Percentiles rank a stretch among this genome's conserved stretches.
These are phyloP conservation scores for Penaeus indicus DNA, from an alignment of 1,140 invertebrate species.

Conservation along the genomic window DNA sequence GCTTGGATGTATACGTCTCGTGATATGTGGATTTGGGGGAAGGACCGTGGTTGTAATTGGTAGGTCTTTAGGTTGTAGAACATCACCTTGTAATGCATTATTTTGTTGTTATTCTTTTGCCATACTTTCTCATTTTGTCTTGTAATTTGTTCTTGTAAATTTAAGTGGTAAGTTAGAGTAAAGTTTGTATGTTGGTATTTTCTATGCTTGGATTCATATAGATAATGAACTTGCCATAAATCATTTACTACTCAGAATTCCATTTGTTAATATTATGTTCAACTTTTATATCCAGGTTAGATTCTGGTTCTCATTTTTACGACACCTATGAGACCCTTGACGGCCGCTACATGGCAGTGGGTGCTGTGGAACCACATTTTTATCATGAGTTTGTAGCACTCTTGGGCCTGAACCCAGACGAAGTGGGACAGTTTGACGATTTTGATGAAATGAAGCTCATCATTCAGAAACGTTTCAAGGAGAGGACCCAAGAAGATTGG, in stretches of 20 bases:
- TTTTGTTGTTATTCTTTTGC: not conserved
- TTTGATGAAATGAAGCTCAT: constrained; percentile 74
- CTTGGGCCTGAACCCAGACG: constrained; percentile 75
- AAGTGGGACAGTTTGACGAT: constrained; percentile 77
- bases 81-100: not conserved
- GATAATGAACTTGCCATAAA: no score
- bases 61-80: constrained; percentile 68
- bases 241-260: not conserved
- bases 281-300: constrained; percentile 74
- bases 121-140: not conserved
- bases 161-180: not conserved
- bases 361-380: constrained; percentile 93
- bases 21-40: constrained; percentile 75
- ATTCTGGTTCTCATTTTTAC: constrained; percentile 91
- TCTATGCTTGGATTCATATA: not conserved
- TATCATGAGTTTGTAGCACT: constrained; percentile 83
- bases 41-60: constrained; percentile 80
- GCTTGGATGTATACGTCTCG: constrained; percentile 84
- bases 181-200: not conserved
- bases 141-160: not conserved
- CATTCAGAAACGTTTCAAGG: constrained; percentile 79
- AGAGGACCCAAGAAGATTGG: constrained; percentile 54
- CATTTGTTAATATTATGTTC: constrained; percentile 72
- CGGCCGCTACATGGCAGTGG: constrained; percentile 92
- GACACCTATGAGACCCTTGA: constrained; percentile 93